Evolutionary conservation across 2,888 invertebrate genomes (phyloP).

Genomic region (Microctonus brassicae): DNA sequence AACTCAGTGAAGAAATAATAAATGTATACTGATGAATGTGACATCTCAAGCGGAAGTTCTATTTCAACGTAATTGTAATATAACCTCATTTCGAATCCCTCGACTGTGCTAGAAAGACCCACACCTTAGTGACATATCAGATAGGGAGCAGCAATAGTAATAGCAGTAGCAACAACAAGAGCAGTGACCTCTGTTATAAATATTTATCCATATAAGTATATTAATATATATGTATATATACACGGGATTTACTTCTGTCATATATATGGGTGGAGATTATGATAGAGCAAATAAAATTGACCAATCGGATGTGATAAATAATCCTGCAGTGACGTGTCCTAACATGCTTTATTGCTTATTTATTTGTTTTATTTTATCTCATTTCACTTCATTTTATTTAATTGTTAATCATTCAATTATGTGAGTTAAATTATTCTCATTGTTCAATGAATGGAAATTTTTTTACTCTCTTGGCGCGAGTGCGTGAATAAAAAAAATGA

Average conservation of each 20-base stretch:
- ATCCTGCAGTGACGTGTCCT: background rate
- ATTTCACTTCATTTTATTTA: background rate
- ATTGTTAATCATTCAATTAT: background rate
- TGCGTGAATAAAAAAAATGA: background rate
- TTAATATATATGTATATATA: background rate
- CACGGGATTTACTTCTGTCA: background rate
- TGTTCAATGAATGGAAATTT: background rate
- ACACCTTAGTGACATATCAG: conserved; percentile 35
- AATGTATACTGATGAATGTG: background rate
- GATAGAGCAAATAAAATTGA: background rate
- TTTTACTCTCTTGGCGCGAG: background rate
- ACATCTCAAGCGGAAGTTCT: conserved; percentile 62
- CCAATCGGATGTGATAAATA: conserved; percentile 18
- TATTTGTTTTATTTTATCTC: background rate
- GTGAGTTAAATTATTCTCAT: background rate
- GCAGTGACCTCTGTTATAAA: background rate
- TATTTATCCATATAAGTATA: background rate
- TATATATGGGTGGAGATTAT: conserved; percentile 17
- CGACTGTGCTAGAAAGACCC: conserved; percentile 34
- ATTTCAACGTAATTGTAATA: conserved; percentile 67
- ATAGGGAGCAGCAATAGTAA: conserved; percentile 15
- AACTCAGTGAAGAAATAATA: background rate
- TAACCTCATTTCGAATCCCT: conserved; percentile 55
- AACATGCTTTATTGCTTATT: background rate
- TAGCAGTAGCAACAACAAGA: background rate